These are phyloP conservation scores for Tanypteryx hageni DNA, from an alignment of 2,888 invertebrate genomes.

Conservation along the genomic window DNA sequence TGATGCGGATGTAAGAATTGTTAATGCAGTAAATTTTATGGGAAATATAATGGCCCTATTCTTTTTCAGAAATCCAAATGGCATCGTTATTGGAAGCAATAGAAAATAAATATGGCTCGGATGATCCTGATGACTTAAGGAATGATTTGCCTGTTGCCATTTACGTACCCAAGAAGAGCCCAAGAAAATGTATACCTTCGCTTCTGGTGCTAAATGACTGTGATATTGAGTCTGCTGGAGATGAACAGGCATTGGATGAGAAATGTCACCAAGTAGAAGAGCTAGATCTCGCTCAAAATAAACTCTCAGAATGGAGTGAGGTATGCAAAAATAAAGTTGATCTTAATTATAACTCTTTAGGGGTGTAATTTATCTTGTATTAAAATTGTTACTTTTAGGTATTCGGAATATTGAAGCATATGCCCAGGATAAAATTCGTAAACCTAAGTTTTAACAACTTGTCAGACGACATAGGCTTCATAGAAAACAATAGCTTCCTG, in stretches of 20 bases:
- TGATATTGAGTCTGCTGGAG: conserved; percentile 93
- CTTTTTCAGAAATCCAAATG: conserved; percentile 77
- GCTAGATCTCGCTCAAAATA: conserved; percentile 95
- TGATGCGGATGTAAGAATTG: background rate
- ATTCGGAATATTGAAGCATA: conserved; percentile 89
- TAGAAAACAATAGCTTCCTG: conserved; percentile 73
- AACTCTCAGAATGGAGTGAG: conserved; percentile 91
- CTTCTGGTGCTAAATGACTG: conserved; percentile 93
- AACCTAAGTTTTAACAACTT: conserved; percentile 94
- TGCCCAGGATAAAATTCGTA: conserved; percentile 92
- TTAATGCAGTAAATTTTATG: background rate
- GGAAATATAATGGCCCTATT: background rate
- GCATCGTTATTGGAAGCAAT: conserved; percentile 93
- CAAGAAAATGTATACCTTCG: conserved; percentile 83
- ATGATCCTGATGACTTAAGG: conserved; percentile 78
- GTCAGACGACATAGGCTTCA: conserved; percentile 81
- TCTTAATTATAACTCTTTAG: background rate
- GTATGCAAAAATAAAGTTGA: conserved; percentile 75
- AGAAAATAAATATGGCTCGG: conserved; percentile 88
- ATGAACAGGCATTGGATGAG: conserved; percentile 85
- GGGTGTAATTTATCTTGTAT: background rate
- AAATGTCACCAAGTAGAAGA: conserved; percentile 95
- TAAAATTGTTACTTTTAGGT: conserved; percentile 78
- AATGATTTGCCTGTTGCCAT: conserved; percentile 82
- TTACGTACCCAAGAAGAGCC: conserved; percentile 90